Evolutionary conservation across 2,888 invertebrate genomes (phyloP), one percentile per base, ranked within the genome.

Genomic region (Drosophila conformis): DNA sequence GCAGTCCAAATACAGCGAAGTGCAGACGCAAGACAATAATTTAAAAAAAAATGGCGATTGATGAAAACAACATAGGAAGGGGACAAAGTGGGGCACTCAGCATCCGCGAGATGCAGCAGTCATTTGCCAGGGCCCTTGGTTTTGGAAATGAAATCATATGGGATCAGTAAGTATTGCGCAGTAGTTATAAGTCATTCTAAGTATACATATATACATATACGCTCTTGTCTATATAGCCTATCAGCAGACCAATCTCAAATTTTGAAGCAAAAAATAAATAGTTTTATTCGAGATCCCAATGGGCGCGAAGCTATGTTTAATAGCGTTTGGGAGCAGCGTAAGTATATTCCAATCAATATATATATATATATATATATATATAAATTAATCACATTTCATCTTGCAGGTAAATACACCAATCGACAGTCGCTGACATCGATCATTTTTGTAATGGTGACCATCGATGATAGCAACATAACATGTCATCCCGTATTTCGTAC

Each of bases 251-350:
- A 91, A 46, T 33, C 38, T 0, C 1, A 62, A 0, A 52, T 82
- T 33, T 64, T 91, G 40, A 63, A 64, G 18, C 5, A 4, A 0
- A 91, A 91, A 79, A 81, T 91, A 2, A 38, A 53, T 10, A 66
- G 76, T 33, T 72, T 91, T 25, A 83, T 91, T 36, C 87, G 82
- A 1, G 82, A 91, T 66, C 85, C 25, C 7, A 4, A 27, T 66
- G 0, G 63, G 1, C 85, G 92, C 0, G 25, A 82, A 2, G 65
- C 49, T 1, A 52, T 93, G 2, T 89, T 90, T 52, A 49, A 80
- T 8, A 88, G 78, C 18, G 78, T 91, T 33, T 92, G 93, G 91
- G 69, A 82, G 18, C 93, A 93, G 77, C 87, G 93, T 92, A 84
- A 84, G 89, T 73, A 13, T 5, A 29, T 10, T 51, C 53, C 40